These are phyloP conservation scores for Cranoglanis bouderius DNA, from an alignment of 2,113 vertebrate genomes.

Conservation along the genomic window DNA sequence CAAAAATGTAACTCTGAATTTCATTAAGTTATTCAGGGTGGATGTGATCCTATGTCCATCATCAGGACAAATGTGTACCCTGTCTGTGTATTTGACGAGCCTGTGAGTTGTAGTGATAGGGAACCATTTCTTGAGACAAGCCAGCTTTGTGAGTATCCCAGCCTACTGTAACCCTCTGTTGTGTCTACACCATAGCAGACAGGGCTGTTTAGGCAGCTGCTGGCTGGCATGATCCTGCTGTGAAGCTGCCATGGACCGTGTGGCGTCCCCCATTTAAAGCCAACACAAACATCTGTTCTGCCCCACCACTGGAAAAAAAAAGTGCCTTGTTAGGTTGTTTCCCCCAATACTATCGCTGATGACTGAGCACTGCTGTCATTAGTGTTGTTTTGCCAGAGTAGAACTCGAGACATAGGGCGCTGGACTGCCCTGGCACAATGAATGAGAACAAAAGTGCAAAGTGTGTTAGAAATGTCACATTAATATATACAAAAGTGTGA, in stretches of 20 bases:
- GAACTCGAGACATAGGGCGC: neutral
- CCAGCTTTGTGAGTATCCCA: neutral
- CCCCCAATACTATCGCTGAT: slow-evolving; percentile 66
- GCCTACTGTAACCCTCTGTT: slow-evolving; percentile 20
- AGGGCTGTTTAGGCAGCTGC: slow-evolving; percentile 70
- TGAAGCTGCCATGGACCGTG: slow-evolving; percentile 62
- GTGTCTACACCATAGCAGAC: slow-evolving; percentile 54
- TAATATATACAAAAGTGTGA: neutral
- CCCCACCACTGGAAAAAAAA: slow-evolving; percentile 66
- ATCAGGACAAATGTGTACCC: neutral
- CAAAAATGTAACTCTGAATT: neutral
- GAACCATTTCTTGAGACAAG: neutral
- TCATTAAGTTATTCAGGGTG: neutral
- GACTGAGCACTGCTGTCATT: slow-evolving; percentile 58
- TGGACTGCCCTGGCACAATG: neutral
- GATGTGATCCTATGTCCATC: slow-evolving; percentile 6
- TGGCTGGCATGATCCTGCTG: slow-evolving; percentile 67
- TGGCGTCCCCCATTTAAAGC: slow-evolving; percentile 53
- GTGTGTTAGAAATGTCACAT: neutral
- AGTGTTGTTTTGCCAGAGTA: slow-evolving; percentile 16
- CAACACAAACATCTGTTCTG: slow-evolving; percentile 76
- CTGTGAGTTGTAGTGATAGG: neutral
- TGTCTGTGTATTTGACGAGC: neutral
- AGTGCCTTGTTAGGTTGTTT: slow-evolving; percentile 54
- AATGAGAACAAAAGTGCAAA: slow-evolving; percentile 1